phyloP scores from a whole-genome alignment of 2,888 invertebrate genomes.

The Coenonympha arcania region DNA sequence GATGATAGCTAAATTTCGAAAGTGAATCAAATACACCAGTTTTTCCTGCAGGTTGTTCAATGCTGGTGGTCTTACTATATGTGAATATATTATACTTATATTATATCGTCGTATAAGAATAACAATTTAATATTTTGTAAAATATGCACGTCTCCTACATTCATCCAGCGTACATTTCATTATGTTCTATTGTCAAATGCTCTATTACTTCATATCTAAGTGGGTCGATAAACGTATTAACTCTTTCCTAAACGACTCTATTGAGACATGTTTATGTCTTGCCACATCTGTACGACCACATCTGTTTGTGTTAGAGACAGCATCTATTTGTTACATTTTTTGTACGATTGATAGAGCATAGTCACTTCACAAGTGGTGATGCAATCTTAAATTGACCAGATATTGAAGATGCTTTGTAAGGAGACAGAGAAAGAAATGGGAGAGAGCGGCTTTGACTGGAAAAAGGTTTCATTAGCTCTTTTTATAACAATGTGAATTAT shows the following conservation, averaged over 20 bases:
- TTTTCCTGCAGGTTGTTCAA: too few relatives aligned
- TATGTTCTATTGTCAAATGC: constrained; percentile 4
- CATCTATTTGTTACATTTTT: background rate
- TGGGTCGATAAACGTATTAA: constrained; percentile 10
- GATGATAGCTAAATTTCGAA: too few relatives aligned
- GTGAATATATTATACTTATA: too few relatives aligned
- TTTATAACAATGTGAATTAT: too few relatives aligned
- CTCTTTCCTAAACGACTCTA: constrained; percentile 11
- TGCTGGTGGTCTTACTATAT: too few relatives aligned
- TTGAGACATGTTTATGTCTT: constrained; percentile 16
- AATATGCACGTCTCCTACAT: background rate
- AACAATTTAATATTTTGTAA: background rate
- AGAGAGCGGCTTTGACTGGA: too few relatives aligned
- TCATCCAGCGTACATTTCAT: background rate
- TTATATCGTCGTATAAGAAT: too few relatives aligned
- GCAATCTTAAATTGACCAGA: background rate
- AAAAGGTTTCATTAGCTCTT: too few relatives aligned
- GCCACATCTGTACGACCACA: constrained; percentile 21
- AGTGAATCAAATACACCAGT: too few relatives aligned
- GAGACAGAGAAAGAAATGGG: background rate
- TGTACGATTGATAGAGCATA: background rate
- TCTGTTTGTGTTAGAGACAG: constrained; percentile 6
- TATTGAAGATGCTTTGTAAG: background rate
- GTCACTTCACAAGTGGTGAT: background rate
- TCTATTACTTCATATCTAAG: constrained; percentile 11